These are phyloP conservation scores for Sceloporus undulatus DNA, from an alignment of 2,113 vertebrate species.

Conservation along the genomic window DNA sequence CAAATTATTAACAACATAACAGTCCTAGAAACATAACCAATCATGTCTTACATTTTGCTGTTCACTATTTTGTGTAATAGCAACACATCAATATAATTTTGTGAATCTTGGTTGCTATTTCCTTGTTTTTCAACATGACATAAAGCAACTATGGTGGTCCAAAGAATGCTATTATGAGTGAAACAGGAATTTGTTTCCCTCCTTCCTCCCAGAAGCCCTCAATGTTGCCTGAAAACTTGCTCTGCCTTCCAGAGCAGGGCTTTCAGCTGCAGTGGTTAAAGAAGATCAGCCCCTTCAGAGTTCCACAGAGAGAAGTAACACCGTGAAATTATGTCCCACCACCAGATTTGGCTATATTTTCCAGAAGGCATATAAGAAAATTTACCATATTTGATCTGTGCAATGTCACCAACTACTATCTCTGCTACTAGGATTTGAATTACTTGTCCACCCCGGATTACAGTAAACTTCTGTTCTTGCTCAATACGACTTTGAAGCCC, in stretches of 20 bases:
- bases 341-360: neutral
- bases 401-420: constrained; percentile 95
- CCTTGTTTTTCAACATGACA: constrained; percentile 2
- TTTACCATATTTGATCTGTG: constrained; percentile 97
- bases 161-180: neutral
- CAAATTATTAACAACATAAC: neutral
- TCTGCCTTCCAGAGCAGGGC: too few relatives aligned
- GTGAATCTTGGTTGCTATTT: neutral
- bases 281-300: too few relatives aligned
- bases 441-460: constrained; percentile 91
- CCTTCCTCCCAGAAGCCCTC: too few relatives aligned
- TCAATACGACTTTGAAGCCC: constrained; percentile 99
- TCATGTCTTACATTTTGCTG: neutral
- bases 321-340: too few relatives aligned
- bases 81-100: neutral
- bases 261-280: too few relatives aligned
- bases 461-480: constrained; percentile 98
- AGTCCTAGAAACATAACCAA: neutral
- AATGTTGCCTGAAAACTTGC: too few relatives aligned
- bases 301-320: too few relatives aligned
- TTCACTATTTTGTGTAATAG: neutral
- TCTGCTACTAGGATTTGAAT: constrained; percentile 97
- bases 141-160: neutral
- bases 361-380: neutral
- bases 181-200: too few relatives aligned